These are phyloP conservation scores for Bubo blakistoni DNA, from an alignment of 2,113 vertebrate species.

Conservation along the genomic window DNA sequence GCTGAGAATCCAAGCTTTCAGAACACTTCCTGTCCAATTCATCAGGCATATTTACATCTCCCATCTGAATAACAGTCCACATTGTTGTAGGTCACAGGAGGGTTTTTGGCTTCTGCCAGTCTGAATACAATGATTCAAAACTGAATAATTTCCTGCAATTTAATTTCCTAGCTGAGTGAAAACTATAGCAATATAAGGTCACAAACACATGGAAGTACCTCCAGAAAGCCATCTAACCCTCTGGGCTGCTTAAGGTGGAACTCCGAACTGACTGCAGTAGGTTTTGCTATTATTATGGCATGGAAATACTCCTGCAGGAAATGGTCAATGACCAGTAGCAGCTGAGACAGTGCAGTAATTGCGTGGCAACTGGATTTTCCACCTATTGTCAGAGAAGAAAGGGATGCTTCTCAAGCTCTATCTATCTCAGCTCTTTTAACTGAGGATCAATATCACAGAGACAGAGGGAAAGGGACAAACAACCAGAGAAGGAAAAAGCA, in stretches of 20 bases:
- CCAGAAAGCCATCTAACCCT: slow-evolving; percentile 37
- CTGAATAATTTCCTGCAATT: slow-evolving; percentile 73
- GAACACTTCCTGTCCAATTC: slow-evolving; percentile 32
- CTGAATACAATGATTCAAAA: slow-evolving; percentile 68
- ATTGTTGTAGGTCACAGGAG: slow-evolving; percentile 59
- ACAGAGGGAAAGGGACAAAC: slow-evolving; percentile 4
- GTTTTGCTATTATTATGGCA: slow-evolving; percentile 17
- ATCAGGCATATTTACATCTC: slow-evolving; percentile 47
- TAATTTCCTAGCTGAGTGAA: slow-evolving; percentile 66
- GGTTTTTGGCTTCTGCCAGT: slow-evolving; percentile 58
- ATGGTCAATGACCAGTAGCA: slow-evolving; percentile 30
- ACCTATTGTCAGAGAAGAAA: slow-evolving; percentile 43
- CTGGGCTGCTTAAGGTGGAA: slow-evolving; percentile 18
- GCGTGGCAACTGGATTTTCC: slow-evolving; percentile 13
- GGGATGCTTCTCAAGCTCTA: background rate
- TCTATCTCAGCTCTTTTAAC: slow-evolving; percentile 38
- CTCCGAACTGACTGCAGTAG: slow-evolving; percentile 34
- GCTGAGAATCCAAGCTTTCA: background rate
- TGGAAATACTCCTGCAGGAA: slow-evolving; percentile 42
- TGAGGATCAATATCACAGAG: slow-evolving; percentile 39
- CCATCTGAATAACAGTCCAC: slow-evolving; percentile 39
- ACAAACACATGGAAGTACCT: slow-evolving; percentile 50
- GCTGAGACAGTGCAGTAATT: background rate
- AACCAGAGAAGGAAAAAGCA: slow-evolving; percentile 19
- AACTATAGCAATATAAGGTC: slow-evolving; percentile 66